phyloP scores from a whole-genome alignment of 2,797 vertebrate genomes.

The Periophthalmus magnuspinnatus region DNA sequence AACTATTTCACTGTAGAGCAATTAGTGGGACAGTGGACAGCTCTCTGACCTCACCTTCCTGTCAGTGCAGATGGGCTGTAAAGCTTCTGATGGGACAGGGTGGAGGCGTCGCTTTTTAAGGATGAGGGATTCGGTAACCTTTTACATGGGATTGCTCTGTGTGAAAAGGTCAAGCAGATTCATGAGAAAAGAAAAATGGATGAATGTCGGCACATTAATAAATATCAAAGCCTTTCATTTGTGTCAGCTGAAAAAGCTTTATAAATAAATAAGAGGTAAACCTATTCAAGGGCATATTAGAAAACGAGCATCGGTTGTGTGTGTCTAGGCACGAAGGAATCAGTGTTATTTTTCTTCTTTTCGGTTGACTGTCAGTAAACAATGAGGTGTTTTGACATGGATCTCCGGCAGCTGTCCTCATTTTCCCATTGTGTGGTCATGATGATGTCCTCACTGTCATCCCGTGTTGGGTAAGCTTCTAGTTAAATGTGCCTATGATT shows the following conservation, averaged over 20 bases:
- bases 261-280: conserved; percentile 58
- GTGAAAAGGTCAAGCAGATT: conserved; percentile 76
- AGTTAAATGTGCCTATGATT: conserved; percentile 52
- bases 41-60: conserved; percentile 46
- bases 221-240: conserved; percentile 37
- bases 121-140: conserved; percentile 55
- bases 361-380: conserved; percentile 20
- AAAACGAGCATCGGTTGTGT: conserved; percentile 12
- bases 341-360: conserved; percentile 41
- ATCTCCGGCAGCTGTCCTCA: conserved; percentile 21
- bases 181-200: conserved; percentile 65
- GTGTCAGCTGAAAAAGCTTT: conserved; percentile 39
- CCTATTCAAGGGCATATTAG: conserved; percentile 13
- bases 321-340: conserved; percentile 16
- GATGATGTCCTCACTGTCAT: conserved; percentile 38
- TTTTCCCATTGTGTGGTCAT: conserved; percentile 21
- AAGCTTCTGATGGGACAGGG: conserved; percentile 46
- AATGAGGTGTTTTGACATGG: conserved; percentile 14
- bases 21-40: conserved; percentile 38
- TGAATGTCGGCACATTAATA: conserved; percentile 61
- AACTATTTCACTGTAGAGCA: conserved; percentile 51
- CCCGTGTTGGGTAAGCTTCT: conserved; percentile 46
- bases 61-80: conserved; percentile 52
- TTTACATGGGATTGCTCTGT: conserved; percentile 54
- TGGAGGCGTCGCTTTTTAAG: conserved; percentile 47